phyloP scores from a whole-genome alignment of 2,113 vertebrate genomes.

The Blennius ocellaris region DNA sequence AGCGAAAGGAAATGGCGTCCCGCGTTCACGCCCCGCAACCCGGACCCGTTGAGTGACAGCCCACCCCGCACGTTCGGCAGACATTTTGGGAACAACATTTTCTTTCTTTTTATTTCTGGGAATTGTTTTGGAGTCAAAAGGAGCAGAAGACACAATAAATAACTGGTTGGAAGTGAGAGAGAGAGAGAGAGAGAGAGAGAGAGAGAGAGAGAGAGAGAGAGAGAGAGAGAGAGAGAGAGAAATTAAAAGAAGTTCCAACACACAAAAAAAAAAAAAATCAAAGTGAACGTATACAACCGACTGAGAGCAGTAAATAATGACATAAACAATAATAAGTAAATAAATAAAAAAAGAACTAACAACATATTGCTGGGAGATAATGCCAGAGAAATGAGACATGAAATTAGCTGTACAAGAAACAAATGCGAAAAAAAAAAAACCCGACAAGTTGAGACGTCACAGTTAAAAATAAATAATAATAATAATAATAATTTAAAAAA shows the following conservation, averaged over 20 bases:
- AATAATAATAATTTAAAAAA: conserved; percentile 66
- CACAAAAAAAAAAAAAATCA: conserved; percentile 88
- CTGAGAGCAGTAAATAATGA: conserved; percentile 75
- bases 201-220: no score
- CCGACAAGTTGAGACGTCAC: conserved; percentile 74
- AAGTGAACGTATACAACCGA: no score
- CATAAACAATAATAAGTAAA: conserved; percentile 43
- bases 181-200: no score
- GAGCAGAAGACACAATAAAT: conserved; percentile 84
- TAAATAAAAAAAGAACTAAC: conserved; percentile 42
- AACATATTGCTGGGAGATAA: conserved; percentile 85
- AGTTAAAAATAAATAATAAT: conserved; percentile 74
- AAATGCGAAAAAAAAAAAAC: conserved; percentile 56
- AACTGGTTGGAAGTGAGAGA: conserved; percentile 46
- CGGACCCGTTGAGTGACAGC: conserved; percentile 39
- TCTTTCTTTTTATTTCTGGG: conserved; percentile 96
- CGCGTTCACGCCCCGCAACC: conserved; percentile 9
- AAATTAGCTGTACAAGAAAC: conserved; percentile 79
- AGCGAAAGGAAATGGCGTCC: no score
- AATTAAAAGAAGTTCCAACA: no score
- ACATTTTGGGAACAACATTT: conserved; percentile 94
- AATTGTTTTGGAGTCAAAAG: conserved; percentile 91
- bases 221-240: no score
- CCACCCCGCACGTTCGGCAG: conserved; percentile 51
- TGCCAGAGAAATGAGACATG: conserved; percentile 68